phyloP scores from a whole-genome alignment of 2,888 invertebrate genomes.

The Xylota segnis region DNA sequence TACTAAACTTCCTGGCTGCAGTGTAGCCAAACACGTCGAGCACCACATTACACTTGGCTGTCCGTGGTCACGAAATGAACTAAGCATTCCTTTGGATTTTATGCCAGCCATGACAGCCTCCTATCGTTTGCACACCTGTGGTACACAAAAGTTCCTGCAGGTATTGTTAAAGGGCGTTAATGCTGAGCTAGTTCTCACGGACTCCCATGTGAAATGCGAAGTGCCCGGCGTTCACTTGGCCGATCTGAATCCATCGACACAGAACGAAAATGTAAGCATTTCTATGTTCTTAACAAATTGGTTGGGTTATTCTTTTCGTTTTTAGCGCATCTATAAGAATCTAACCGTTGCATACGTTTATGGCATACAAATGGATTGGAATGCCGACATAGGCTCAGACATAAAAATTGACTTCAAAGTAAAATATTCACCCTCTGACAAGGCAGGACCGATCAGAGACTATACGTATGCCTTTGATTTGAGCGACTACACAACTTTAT shows the following conservation, averaged over 20 bases:
- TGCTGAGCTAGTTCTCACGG: conserved; percentile 85
- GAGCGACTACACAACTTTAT: conserved; percentile 93
- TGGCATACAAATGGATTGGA: conserved; percentile 90
- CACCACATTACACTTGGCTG: conserved; percentile 92
- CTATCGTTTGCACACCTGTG: conserved; percentile 93
- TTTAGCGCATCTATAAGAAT: conserved; percentile 89
- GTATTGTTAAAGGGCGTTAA: conserved; percentile 88
- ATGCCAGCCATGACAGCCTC: conserved; percentile 92
- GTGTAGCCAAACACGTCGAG: conserved; percentile 89
- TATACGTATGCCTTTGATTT: conserved; percentile 91
- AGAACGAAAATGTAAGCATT: conserved; percentile 86
- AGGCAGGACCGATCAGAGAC: conserved; percentile 82
- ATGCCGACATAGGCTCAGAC: conserved; percentile 86
- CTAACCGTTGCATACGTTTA: conserved; percentile 93
- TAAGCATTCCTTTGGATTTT: conserved; percentile 91
- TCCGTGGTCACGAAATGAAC: conserved; percentile 91
- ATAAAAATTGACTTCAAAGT: conserved; percentile 88
- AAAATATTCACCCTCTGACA: conserved; percentile 85
- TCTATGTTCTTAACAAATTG: not conserved
- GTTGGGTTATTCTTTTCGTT: conserved; percentile 24
- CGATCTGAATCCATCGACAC: conserved; percentile 88
- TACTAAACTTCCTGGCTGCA: conserved; percentile 90
- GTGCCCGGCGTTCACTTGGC: conserved; percentile 87
- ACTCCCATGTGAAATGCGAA: conserved; percentile 86
- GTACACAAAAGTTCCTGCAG: conserved; percentile 93